phyloP scores from a whole-genome alignment of 2,888 invertebrate species.

The Hirtodrosophila histrioides region DNA sequence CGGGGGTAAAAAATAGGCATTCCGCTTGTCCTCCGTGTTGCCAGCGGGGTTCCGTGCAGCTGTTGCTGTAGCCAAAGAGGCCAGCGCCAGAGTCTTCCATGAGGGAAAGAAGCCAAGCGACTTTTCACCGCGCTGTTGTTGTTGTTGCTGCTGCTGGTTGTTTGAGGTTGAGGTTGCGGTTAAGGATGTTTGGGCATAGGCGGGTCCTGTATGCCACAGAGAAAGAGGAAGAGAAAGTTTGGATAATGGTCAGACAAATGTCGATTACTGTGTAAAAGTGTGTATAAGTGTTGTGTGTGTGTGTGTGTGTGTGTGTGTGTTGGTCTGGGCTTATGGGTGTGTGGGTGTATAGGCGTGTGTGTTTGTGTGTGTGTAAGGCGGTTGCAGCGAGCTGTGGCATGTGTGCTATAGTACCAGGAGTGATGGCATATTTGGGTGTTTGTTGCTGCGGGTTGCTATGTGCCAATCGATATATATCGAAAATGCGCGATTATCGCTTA shows the following conservation, averaged over 20 bases:
- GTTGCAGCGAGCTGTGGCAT: conserved; percentile 52
- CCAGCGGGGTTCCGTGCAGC: conserved; percentile 34
- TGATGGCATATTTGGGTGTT: conserved; percentile 28
- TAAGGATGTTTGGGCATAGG: conserved; percentile 52
- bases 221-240: conserved; percentile 15
- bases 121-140: conserved; percentile 71
- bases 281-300: too few relatives aligned
- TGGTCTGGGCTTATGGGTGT: not conserved
- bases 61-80: conserved; percentile 74
- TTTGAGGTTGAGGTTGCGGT: conserved; percentile 38
- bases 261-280: too few relatives aligned
- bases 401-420: conserved; percentile 35
- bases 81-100: conserved; percentile 82
- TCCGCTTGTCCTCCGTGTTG: conserved; percentile 49
- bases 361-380: conserved; percentile 36
- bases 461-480: not conserved
- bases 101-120: conserved; percentile 81
- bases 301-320: too few relatives aligned
- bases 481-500: not conserved
- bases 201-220: conserved; percentile 55
- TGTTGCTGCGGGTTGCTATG: not conserved
- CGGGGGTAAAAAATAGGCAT: conserved; percentile 70
- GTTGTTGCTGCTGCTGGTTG: conserved; percentile 32
- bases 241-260: too few relatives aligned
- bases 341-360: conserved; percentile 2